Evolutionary conservation across 1,140 invertebrate species (phyloP).

Genomic region (Pseudomyrmex pallidus): DNA sequence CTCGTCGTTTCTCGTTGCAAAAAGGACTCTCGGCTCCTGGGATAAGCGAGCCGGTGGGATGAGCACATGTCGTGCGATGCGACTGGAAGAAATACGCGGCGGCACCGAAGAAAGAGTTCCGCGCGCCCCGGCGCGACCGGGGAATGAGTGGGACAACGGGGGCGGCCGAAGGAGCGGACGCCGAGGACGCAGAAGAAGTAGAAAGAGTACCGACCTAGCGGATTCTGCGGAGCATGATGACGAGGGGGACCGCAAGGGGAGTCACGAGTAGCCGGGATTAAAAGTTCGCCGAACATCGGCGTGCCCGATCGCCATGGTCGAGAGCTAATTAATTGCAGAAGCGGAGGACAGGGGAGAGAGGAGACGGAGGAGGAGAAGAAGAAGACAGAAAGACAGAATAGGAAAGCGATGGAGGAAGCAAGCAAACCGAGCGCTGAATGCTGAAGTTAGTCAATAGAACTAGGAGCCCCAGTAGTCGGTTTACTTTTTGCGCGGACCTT

Average conservation of each 20-base stretch:
- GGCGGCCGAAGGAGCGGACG: not conserved
- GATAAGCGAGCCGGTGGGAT: conserved; percentile 3
- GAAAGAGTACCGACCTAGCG: conserved; percentile 52
- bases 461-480: conserved; percentile 72
- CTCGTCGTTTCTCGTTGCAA: conserved; percentile 5
- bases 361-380: not conserved
- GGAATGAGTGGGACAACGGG: not conserved
- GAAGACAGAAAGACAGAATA: conserved; percentile 32
- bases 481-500: conserved; percentile 79
- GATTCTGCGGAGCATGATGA: conserved; percentile 64
- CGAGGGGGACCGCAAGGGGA: conserved; percentile 62
- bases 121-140: not conserved
- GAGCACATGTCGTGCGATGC: conserved; percentile 53
- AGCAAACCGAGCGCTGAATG: conserved; percentile 58
- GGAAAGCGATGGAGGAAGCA: conserved; percentile 60
- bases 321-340: conserved; percentile 82
- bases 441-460: conserved; percentile 77
- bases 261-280: conserved; percentile 79
- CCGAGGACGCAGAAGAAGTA: conserved; percentile 45
- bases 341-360: conserved; percentile 8
- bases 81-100: conserved; percentile 55
- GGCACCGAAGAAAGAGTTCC: conserved; percentile 44
- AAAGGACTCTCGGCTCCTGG: conserved; percentile 9
- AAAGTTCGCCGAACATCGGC: conserved; percentile 80
- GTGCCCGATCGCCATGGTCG: conserved; percentile 73